These are phyloP conservation scores for Valencia hispanica DNA, from an alignment of 2,797 vertebrate species.

Conservation along the genomic window DNA sequence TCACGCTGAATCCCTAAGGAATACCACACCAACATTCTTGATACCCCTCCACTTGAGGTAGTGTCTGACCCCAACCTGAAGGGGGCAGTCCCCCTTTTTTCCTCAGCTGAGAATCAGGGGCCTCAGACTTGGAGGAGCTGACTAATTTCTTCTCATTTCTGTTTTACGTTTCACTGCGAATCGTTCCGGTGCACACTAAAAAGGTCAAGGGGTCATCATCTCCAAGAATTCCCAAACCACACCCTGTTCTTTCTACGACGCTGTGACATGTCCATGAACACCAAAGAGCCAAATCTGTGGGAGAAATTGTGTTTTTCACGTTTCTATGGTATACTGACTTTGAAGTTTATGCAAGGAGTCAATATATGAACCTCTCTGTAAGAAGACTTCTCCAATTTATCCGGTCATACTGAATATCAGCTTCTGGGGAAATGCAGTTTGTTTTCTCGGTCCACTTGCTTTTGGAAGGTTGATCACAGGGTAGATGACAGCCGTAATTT, in stretches of 20 bases:
- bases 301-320: neutral
- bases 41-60: neutral
- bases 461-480: no score
- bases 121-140: neutral
- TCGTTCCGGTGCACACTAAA: no score
- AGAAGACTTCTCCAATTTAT: neutral
- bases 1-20: neutral
- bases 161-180: neutral
- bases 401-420: neutral
- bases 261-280: no score
- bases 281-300: no score
- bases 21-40: neutral
- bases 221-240: no score
- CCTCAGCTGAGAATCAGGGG: neutral
- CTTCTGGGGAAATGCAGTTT: neutral
- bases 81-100: neutral
- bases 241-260: no score
- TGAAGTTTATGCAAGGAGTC: neutral
- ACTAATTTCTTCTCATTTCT: neutral
- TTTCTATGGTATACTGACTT: neutral
- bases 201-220: no score
- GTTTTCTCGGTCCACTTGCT: neutral
- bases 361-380: neutral
- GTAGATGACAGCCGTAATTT: neutral
- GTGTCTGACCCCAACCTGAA: neutral